Percentiles rank a stretch among this genome's conserved stretches.
These are phyloP conservation scores for Perccottus glenii DNA, from an alignment of 2,113 vertebrate species.

Conservation along the genomic window DNA sequence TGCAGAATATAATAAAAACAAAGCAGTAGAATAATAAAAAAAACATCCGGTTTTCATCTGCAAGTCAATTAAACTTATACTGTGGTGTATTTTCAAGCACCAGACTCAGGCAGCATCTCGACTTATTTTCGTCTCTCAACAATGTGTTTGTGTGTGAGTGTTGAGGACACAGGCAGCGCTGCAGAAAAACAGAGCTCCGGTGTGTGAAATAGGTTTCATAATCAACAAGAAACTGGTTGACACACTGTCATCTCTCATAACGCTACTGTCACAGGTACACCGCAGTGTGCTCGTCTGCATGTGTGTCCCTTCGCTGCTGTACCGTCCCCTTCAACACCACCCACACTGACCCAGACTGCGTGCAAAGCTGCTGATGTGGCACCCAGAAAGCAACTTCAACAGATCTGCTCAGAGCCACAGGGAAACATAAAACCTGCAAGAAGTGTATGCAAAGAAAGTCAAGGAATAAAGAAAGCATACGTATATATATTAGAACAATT, in stretches of 20 bases:
- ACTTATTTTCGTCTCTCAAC: slow-evolving; percentile 10
- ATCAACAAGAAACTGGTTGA: slow-evolving; percentile 63
- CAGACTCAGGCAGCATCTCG: slow-evolving; percentile 1
- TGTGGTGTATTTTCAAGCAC: slow-evolving; percentile 10
- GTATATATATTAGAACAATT: not conserved
- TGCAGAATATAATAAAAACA: too few species aligned
- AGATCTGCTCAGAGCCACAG: slow-evolving; percentile 22
- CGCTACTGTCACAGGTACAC: slow-evolving; percentile 60
- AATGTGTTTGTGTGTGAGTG: not conserved
- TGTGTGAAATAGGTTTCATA: slow-evolving; percentile 66
- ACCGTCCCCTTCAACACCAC: slow-evolving; percentile 50
- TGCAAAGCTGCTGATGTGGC: slow-evolving; percentile 52
- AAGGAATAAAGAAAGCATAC: slow-evolving; percentile 12
- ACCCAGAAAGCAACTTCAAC: slow-evolving; percentile 35
- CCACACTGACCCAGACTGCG: slow-evolving; percentile 58
- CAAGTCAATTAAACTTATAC: not conserved
- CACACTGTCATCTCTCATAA: slow-evolving; percentile 63
- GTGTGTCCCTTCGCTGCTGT: slow-evolving; percentile 23
- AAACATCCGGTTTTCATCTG: not conserved
- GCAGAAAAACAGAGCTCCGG: slow-evolving; percentile 35
- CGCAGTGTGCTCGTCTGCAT: slow-evolving; percentile 42
- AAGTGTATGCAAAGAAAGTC: slow-evolving; percentile 6
- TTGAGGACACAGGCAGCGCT: slow-evolving; percentile 23
- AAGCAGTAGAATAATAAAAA: not conserved
- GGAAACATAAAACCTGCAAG: slow-evolving; percentile 15